Evolutionary conservation across 2,888 invertebrate species (phyloP).

Genomic region (Fragum whitleyi): DNA sequence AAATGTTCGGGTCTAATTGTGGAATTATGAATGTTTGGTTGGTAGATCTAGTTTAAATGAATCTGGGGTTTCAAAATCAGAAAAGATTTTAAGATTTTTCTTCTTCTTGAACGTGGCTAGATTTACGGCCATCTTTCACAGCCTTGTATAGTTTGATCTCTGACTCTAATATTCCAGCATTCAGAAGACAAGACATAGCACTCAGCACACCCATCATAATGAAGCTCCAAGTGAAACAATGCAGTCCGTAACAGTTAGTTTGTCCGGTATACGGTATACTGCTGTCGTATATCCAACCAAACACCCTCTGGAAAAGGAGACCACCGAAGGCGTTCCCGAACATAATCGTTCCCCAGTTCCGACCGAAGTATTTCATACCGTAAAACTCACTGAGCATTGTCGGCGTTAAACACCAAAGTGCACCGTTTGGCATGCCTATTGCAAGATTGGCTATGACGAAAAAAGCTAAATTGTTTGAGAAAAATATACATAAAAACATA

Average conservation of each 20-base stretch:
- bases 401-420: constrained; percentile 77
- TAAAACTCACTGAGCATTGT: constrained; percentile 79
- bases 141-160: constrained; percentile 43
- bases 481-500: constrained; percentile 71
- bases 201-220: constrained; percentile 73
- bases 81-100: not conserved
- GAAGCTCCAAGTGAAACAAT: constrained; percentile 78
- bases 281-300: constrained; percentile 73
- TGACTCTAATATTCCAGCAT: constrained; percentile 70
- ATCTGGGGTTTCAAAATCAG: no score
- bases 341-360: constrained; percentile 79
- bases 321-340: constrained; percentile 76
- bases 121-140: not conserved
- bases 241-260: constrained; percentile 72
- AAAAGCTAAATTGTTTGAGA: constrained; percentile 66
- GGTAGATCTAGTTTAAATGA: no score
- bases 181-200: constrained; percentile 70
- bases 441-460: constrained; percentile 68
- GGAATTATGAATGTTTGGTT: no score
- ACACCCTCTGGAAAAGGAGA: constrained; percentile 69
- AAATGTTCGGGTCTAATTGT: no score
- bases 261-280: constrained; percentile 65
- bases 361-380: constrained; percentile 76
- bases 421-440: constrained; percentile 76
- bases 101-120: not conserved